phyloP scores from a whole-genome alignment of 2,888 invertebrate species.

The Eilema sororculum region DNA sequence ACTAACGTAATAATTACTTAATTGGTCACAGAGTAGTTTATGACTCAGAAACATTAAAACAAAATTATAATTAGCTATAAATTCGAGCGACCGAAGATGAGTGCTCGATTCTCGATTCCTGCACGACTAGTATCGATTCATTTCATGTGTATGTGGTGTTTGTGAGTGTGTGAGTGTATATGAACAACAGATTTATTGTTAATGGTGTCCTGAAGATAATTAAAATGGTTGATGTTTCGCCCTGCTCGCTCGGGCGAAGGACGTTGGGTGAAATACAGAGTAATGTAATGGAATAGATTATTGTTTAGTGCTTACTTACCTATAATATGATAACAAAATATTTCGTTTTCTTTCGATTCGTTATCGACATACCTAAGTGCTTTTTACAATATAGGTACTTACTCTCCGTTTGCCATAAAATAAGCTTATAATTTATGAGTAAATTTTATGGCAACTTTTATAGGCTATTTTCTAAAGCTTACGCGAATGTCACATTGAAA shows the following conservation, averaged over 20 bases:
- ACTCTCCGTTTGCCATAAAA: no score
- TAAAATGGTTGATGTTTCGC: constrained; percentile 86
- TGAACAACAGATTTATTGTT: constrained; percentile 85
- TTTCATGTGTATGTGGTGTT: constrained; percentile 30
- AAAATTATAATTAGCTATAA: constrained; percentile 83
- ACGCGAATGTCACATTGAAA: no score
- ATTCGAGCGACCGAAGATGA: constrained; percentile 74
- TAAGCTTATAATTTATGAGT: no score
- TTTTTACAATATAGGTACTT: no score
- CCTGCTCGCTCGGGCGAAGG: constrained; percentile 72
- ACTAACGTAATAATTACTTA: constrained; percentile 73
- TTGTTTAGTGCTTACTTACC: no score
- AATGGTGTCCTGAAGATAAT: constrained; percentile 86
- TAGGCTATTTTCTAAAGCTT: no score
- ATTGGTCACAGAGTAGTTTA: constrained; percentile 82
- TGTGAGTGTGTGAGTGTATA: constrained; percentile 63
- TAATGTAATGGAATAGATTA: constrained; percentile 50
- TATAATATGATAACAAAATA: neutral
- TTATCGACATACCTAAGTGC: no score
- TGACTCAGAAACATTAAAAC: constrained; percentile 73
- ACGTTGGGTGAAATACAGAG: constrained; percentile 65
- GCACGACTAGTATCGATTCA: constrained; percentile 67
- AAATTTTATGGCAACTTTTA: no score
- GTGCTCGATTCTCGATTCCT: constrained; percentile 63
- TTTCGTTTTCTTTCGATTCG: neutral